Conservation (phyloP, 2,888 invertebrate species). For the Tipula confusa region DNA sequence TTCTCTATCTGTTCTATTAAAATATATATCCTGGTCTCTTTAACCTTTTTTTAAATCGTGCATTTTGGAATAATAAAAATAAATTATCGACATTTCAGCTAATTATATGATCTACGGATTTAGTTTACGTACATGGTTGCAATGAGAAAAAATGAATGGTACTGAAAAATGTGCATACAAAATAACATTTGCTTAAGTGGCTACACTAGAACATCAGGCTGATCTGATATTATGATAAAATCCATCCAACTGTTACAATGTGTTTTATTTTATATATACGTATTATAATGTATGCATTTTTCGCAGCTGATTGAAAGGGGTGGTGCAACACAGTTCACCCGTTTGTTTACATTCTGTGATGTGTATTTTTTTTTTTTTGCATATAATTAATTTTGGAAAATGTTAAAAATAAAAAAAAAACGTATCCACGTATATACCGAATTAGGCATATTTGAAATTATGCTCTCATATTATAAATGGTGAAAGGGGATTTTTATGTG, state of each 20-base stretch:
- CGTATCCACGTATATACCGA: background rate
- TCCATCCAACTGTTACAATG: background rate
- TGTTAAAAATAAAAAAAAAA: background rate
- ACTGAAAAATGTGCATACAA: background rate
- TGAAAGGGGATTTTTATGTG: background rate
- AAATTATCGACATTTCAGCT: too few relatives aligned
- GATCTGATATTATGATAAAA: background rate
- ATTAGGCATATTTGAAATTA: background rate
- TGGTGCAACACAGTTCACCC: background rate
- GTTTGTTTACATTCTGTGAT: background rate
- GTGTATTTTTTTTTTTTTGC: background rate
- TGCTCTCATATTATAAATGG: background rate
- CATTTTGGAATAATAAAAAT: too few relatives aligned
- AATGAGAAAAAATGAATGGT: too few relatives aligned
- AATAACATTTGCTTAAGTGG: background rate
- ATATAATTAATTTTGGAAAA: background rate
- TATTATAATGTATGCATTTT: background rate
- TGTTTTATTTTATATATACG: background rate
- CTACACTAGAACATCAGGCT: background rate
- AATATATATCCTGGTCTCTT: too few relatives aligned
- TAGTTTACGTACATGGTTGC: too few relatives aligned
- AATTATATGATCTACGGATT: too few relatives aligned
- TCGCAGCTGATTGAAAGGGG: background rate
- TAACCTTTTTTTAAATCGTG: too few relatives aligned
- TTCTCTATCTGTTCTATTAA: too few relatives aligned